Percentiles rank a stretch among this genome's conserved stretches.
phyloP scores from a whole-genome alignment of 2,797 vertebrate genomes.

The Enteromius afrohamiltoni region DNA sequence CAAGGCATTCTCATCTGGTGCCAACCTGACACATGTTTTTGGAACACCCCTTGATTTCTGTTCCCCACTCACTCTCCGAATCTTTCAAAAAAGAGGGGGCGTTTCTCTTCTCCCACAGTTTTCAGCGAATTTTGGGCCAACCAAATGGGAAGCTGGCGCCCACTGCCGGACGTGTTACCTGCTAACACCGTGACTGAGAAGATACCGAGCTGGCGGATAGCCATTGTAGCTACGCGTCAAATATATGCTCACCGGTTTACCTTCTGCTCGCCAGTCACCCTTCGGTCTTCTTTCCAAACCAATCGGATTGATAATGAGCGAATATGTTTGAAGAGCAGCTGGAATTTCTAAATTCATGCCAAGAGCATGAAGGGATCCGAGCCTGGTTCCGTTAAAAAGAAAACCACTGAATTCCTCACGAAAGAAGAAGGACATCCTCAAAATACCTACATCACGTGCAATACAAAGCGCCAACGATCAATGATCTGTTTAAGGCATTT shows the following conservation, averaged over 20 bases:
- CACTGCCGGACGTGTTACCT: slow-evolving; percentile 73
- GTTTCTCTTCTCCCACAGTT: slow-evolving; percentile 58
- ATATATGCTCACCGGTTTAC: slow-evolving; percentile 57
- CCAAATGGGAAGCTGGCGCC: slow-evolving; percentile 75
- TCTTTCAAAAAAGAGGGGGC: slow-evolving; percentile 73
- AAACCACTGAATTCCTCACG: slow-evolving; percentile 64
- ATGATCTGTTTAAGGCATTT: slow-evolving; percentile 63
- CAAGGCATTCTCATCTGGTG: slow-evolving; percentile 85
- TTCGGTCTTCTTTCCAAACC: slow-evolving; percentile 52
- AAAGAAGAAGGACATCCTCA: slow-evolving; percentile 64
- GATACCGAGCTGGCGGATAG: slow-evolving; percentile 63
- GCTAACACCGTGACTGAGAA: slow-evolving; percentile 63
- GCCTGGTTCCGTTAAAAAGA: slow-evolving; percentile 56
- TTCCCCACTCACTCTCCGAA: slow-evolving; percentile 71
- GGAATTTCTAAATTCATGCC: slow-evolving; percentile 57
- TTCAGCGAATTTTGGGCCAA: slow-evolving; percentile 65
- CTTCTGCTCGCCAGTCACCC: slow-evolving; percentile 54
- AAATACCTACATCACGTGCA: slow-evolving; percentile 20
- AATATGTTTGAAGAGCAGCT: slow-evolving; percentile 57
- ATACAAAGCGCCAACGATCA: slow-evolving; percentile 52
- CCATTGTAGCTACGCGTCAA: slow-evolving; percentile 57
- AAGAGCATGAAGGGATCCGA: slow-evolving; percentile 28
- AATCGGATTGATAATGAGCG: slow-evolving; percentile 38
- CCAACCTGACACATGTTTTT: slow-evolving; percentile 84
- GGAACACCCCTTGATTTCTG: slow-evolving; percentile 79